Percentiles rank a stretch among this genome's conserved stretches.
These are phyloP conservation scores for Gallinago stenura DNA, from an alignment of 2,797 vertebrate genomes.

Conservation along the genomic window DNA sequence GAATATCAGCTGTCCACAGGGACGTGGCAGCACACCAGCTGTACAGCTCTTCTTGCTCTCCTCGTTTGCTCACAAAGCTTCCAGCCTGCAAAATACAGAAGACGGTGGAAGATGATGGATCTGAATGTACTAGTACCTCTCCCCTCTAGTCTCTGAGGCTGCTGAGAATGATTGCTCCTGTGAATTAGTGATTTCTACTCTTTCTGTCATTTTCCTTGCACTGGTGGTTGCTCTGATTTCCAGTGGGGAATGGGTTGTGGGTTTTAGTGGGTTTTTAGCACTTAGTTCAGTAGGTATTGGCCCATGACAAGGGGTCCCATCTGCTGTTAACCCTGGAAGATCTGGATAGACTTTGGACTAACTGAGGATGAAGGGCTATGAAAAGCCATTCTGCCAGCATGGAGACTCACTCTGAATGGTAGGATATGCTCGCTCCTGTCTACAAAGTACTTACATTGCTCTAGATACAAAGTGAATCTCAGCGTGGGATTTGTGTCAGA, in stretches of 20 bases:
- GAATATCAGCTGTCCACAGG: not conserved
- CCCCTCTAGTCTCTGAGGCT: not conserved
- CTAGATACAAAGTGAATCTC: not conserved
- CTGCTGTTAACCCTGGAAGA: not conserved
- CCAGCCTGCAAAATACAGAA: not conserved
- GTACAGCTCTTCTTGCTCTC: not conserved
- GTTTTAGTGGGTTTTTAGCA: not conserved
- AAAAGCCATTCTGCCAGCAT: not conserved
- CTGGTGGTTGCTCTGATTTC: not conserved
- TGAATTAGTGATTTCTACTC: not conserved
- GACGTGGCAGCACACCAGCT: not conserved
- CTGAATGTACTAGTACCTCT: not conserved
- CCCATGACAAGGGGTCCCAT: not conserved
- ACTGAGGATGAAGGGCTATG: not conserved
- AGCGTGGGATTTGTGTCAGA: not conserved
- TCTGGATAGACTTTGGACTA: not conserved
- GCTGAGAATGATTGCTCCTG: not conserved
- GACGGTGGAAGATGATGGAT: not conserved
- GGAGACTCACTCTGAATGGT: not conserved
- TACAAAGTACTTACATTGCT: not conserved
- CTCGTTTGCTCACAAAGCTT: not conserved
- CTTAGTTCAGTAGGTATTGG: not conserved
- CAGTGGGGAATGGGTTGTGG: not conserved
- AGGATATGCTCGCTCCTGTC: not conserved
- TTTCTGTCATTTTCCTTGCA: not conserved